A percentile compares a stretch with the other conserved stretches of the same genome.
phyloP scores from a whole-genome alignment of 2,797 vertebrate species.

The Holocentrus rufus region DNA sequence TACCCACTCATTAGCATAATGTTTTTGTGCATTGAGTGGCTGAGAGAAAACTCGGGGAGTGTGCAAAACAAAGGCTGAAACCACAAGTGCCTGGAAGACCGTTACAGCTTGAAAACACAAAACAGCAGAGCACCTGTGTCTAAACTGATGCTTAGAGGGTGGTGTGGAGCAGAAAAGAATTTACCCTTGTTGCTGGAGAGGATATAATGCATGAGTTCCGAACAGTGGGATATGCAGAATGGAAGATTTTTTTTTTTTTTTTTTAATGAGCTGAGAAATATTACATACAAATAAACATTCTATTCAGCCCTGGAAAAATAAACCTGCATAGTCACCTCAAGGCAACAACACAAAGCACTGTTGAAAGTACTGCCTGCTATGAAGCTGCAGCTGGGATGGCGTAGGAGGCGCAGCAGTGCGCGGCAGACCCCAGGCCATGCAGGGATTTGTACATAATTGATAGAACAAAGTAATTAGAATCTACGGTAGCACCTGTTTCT shows the following conservation, averaged over 20 bases:
- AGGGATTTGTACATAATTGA: slow-evolving; percentile 81
- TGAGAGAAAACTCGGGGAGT: slow-evolving; percentile 70
- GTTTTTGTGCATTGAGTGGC: slow-evolving; percentile 75
- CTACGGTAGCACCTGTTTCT: slow-evolving; percentile 82
- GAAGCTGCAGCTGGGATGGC: slow-evolving; percentile 60
- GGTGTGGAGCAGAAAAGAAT: slow-evolving; percentile 65
- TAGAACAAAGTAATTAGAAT: slow-evolving; percentile 84
- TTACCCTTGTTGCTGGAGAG: slow-evolving; percentile 54
- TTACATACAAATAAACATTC: slow-evolving; percentile 46
- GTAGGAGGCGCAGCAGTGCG: slow-evolving; percentile 67
- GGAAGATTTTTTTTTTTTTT: slow-evolving; percentile 14
- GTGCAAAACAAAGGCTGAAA: slow-evolving; percentile 82
- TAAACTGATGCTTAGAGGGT: slow-evolving; percentile 71
- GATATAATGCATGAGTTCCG: slow-evolving; percentile 63
- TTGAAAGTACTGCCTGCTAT: slow-evolving; percentile 50
- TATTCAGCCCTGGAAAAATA: slow-evolving; percentile 59
- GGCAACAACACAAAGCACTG: slow-evolving; percentile 57
- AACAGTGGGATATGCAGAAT: slow-evolving; percentile 60
- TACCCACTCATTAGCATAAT: slow-evolving; percentile 78
- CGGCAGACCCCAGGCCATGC: slow-evolving; percentile 72
- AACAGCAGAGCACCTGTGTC: slow-evolving; percentile 82
- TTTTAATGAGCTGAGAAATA: slow-evolving; percentile 23
- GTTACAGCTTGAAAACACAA: slow-evolving; percentile 80
- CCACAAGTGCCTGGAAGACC: slow-evolving; percentile 82
- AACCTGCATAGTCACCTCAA: slow-evolving; percentile 59